Conservation (phyloP, 92 coral and sea anemone genomes). For the Porites rus region DNA sequence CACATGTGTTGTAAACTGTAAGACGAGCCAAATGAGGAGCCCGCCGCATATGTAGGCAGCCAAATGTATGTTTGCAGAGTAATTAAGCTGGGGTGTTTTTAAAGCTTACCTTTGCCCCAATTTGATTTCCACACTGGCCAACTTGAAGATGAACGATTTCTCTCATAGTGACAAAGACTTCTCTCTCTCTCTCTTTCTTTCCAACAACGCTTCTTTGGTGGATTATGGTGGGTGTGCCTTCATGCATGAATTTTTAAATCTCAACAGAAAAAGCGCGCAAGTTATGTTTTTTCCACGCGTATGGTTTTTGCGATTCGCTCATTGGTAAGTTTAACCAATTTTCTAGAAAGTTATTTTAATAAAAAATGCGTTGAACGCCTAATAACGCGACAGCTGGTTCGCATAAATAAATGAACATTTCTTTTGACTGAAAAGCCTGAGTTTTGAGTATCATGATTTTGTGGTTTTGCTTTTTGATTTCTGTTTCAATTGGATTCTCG, state of each 20-base stretch:
- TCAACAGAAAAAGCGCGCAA: constrained; percentile 4
- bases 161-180: constrained; percentile 63
- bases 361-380: not conserved
- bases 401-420: constrained; percentile 18
- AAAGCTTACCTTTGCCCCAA: constrained; percentile 88
- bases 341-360: not conserved
- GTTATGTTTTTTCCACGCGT: not conserved
- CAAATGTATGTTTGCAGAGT: not conserved
- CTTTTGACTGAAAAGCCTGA: constrained; percentile 20
- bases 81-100: not conserved
- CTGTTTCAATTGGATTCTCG: not conserved
- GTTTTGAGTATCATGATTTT: not conserved
- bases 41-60: too few relatives aligned
- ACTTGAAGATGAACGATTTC: constrained; percentile 95
- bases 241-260: constrained; percentile 12
- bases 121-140: constrained; percentile 97
- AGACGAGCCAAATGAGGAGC: too few relatives aligned
- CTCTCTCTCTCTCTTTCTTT: not conserved
- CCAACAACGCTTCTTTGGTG: not conserved
- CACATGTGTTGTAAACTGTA: too few relatives aligned
- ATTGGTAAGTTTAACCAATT: constrained; percentile 5
- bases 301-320: not conserved
- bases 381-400: not conserved
- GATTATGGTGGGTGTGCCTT: constrained; percentile 2
- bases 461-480: not conserved